Percentiles rank a stretch among this genome's conserved stretches.
These are phyloP conservation scores for Drosophila infuscata DNA, from an alignment of 2,888 invertebrate species.

Conservation along the genomic window DNA sequence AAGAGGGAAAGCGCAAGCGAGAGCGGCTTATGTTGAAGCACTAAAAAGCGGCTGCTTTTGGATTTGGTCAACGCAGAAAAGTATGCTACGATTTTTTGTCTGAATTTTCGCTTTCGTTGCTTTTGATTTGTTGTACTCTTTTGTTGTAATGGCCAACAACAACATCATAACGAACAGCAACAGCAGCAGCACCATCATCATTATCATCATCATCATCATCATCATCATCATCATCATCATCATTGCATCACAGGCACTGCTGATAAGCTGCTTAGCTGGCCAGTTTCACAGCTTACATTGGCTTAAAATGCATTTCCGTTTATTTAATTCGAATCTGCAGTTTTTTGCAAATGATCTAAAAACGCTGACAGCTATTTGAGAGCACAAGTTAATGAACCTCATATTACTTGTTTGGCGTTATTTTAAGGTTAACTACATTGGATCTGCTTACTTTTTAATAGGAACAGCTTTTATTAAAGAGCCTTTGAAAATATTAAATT, in stretches of 20 bases:
- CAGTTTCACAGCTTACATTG: conserved; percentile 29
- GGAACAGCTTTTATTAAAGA: too few species aligned
- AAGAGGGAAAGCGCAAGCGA: not conserved
- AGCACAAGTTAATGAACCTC: not conserved
- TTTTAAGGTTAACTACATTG: not conserved
- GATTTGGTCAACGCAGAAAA: conserved; percentile 53
- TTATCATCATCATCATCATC: conserved; percentile 2
- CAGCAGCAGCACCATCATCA: conserved; percentile 8
- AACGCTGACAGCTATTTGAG: not conserved
- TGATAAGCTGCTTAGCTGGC: conserved; percentile 44
- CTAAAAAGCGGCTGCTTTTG: conserved; percentile 24
- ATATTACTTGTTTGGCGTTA: not conserved
- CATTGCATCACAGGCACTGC: not conserved
- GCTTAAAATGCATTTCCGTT: not conserved
- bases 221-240: conserved; percentile 7
- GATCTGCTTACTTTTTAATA: not conserved
- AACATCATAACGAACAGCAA: conserved; percentile 12
- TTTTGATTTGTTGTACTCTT: conserved; percentile 9
- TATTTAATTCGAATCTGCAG: not conserved
- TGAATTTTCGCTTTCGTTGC: too few species aligned
- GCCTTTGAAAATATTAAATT: not conserved
- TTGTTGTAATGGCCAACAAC: conserved; percentile 19
- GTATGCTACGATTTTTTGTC: conserved; percentile 44
- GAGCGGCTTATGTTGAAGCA: conserved; percentile 15
- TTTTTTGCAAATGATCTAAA: not conserved